phyloP scores from a whole-genome alignment of 2,797 vertebrate genomes.

The Chromobotia macracanthus region DNA sequence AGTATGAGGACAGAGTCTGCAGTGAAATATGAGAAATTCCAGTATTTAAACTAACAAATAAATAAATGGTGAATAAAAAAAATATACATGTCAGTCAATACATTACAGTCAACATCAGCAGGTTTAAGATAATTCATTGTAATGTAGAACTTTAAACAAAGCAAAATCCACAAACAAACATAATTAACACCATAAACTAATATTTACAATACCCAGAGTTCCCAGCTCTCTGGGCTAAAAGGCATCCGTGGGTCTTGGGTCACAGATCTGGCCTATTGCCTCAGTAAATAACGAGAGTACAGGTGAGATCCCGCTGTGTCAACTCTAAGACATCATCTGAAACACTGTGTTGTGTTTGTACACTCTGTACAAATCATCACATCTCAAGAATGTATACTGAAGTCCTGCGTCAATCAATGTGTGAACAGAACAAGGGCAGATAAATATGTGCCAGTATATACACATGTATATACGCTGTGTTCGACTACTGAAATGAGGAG shows the following conservation, averaged over 20 bases:
- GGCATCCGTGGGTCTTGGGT: conserved; percentile 23
- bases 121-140: neutral
- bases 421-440: neutral
- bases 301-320: conserved; percentile 37
- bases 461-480: neutral
- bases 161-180: neutral
- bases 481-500: neutral
- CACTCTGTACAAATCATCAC: neutral
- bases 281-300: conserved; percentile 46
- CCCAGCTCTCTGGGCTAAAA: conserved; percentile 21
- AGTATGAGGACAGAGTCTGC: neutral
- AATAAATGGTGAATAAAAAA: neutral
- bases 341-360: conserved; percentile 37
- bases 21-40: neutral
- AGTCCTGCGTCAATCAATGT: neutral
- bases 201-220: neutral
- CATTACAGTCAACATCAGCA: no score
- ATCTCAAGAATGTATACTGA: neutral
- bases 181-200: conserved; percentile 8
- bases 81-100: no score
- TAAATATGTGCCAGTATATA: neutral
- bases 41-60: no score
- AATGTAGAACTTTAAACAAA: neutral
- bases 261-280: conserved; percentile 36
- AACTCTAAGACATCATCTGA: conserved; percentile 33